These are phyloP conservation scores for Sminthopsis crassicaudata DNA, from an alignment of 2,113 vertebrate genomes.

Conservation along the genomic window DNA sequence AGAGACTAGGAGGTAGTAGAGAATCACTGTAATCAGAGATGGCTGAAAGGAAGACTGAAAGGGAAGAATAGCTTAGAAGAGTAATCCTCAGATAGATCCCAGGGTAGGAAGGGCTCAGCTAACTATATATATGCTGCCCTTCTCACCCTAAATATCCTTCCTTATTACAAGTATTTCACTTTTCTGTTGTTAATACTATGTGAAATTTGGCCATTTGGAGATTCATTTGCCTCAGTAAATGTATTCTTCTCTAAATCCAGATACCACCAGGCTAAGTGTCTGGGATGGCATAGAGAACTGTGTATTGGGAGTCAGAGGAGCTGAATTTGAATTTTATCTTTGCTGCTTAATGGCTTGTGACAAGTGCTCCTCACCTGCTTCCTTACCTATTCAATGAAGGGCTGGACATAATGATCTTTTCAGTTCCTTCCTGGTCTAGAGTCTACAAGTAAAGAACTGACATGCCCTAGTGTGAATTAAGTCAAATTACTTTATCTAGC, in stretches of 20 bases:
- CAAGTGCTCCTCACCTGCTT: background rate
- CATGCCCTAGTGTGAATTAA: background rate
- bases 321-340: background rate
- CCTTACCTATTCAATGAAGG: background rate
- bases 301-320: background rate
- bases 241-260: slow-evolving; percentile 35
- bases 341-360: background rate
- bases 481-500: background rate
- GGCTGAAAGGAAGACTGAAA: background rate
- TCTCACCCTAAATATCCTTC: slow-evolving; percentile 1
- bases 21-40: background rate
- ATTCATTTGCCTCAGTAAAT: slow-evolving; percentile 13
- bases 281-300: background rate
- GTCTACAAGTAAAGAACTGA: background rate
- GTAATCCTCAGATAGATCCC: background rate
- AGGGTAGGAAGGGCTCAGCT: background rate
- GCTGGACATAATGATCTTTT: background rate
- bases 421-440: background rate
- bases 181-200: background rate
- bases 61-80: background rate
- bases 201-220: slow-evolving; percentile 27
- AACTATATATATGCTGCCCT: background rate
- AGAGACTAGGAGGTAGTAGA: background rate
- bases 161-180: slow-evolving; percentile 37
- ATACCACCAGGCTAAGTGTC: slow-evolving; percentile 11